A percentile compares a stretch with the other conserved stretches of the same genome.
Evolutionary conservation across 2,113 vertebrate species (phyloP).

Genomic region (Sphaerodactylus townsendi): DNA sequence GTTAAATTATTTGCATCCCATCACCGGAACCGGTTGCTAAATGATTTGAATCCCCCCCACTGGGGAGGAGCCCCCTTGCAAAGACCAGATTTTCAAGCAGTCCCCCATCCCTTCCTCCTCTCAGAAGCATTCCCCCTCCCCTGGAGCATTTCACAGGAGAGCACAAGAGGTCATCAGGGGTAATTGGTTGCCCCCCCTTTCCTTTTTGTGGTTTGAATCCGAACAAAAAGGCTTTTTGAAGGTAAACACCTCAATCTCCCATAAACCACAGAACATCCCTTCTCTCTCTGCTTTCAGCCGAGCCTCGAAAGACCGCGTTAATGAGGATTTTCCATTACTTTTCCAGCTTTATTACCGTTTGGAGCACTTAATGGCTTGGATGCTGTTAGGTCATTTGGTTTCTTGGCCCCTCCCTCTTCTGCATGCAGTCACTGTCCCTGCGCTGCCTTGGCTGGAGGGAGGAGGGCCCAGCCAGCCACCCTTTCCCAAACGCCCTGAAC

Average conservation of each 20-base stretch:
- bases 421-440: neutral
- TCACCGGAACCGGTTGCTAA: too few relatives aligned
- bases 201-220: too few relatives aligned
- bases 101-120: too few relatives aligned
- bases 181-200: neutral
- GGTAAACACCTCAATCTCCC: neutral
- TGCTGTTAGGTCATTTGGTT: neutral
- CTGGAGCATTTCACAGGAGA: neutral
- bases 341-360: neutral
- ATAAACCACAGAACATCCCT: slow-evolving; percentile 13
- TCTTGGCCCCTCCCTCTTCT: too few relatives aligned
- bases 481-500: neutral
- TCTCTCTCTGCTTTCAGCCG: neutral
- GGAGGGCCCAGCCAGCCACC: neutral
- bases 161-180: neutral
- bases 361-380: slow-evolving; percentile 26
- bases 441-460: neutral
- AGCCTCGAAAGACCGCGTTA: neutral
- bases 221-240: neutral
- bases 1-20: too few relatives aligned
- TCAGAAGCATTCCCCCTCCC: neutral
- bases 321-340: slow-evolving; percentile 24
- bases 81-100: too few relatives aligned
- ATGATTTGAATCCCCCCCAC: too few relatives aligned
- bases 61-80: too few relatives aligned